phyloP scores from a whole-genome alignment of 2,797 vertebrate species.

The Mus minutoides region DNA sequence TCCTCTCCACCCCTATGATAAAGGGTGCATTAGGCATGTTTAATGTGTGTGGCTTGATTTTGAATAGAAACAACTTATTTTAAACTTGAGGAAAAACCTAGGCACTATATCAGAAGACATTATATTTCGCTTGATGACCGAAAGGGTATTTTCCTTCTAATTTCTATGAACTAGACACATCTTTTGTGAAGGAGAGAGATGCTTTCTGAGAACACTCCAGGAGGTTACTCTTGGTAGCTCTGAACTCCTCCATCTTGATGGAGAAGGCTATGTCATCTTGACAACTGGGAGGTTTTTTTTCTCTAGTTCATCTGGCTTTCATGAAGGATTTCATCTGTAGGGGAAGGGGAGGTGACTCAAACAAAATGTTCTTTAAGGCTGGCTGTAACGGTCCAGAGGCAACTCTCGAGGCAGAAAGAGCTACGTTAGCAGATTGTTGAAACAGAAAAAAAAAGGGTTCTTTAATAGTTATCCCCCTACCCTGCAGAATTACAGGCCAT shows the following conservation, averaged over 20 bases:
- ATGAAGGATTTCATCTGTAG: slow-evolving; percentile 21
- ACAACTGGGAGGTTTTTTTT: background rate
- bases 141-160: background rate
- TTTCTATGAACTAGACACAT: slow-evolving; percentile 50
- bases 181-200: slow-evolving; percentile 43
- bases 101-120: slow-evolving; percentile 45
- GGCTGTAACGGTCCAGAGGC: slow-evolving; percentile 6
- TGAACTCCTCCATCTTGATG: background rate
- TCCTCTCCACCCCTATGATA: background rate
- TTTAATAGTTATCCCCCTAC: background rate
- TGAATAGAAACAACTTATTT: slow-evolving; percentile 66
- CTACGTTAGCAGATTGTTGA: background rate
- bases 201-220: background rate
- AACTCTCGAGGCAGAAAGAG: background rate
- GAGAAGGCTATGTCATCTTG: slow-evolving; percentile 51
- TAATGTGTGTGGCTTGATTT: slow-evolving; percentile 52
- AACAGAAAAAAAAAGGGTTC: background rate
- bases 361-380: slow-evolving; percentile 59
- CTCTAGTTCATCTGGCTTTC: slow-evolving; percentile 26
- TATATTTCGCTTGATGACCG: slow-evolving; percentile 47
- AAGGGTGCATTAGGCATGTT: slow-evolving; percentile 35
- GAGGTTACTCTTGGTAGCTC: background rate
- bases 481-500: background rate
- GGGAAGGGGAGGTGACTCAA: background rate
- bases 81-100: slow-evolving; percentile 32